These are phyloP conservation scores for Pangasius krempfi DNA, from an alignment of 2,797 vertebrate species.

Conservation along the genomic window DNA sequence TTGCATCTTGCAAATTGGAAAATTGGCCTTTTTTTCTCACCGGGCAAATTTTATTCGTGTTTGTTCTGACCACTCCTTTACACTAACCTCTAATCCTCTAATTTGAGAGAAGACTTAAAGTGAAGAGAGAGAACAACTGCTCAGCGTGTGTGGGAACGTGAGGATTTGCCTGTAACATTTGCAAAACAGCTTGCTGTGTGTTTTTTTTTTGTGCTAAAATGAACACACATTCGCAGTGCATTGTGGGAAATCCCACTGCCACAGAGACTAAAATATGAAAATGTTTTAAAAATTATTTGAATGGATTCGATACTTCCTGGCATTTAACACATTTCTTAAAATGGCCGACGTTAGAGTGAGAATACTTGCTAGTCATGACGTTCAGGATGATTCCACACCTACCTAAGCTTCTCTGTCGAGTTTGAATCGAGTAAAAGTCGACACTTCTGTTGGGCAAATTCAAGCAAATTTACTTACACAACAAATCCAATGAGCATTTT, in stretches of 20 bases:
- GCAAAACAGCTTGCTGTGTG: background rate
- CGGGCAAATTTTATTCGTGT: background rate
- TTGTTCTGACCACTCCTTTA: background rate
- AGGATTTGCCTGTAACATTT: background rate
- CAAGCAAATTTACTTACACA: too few relatives aligned
- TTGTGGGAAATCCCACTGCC: conserved; percentile 6
- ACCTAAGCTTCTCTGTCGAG: background rate
- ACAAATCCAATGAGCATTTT: too few relatives aligned
- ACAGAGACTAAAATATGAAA: background rate
- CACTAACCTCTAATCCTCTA: background rate
- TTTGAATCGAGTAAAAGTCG: background rate
- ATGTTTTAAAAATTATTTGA: background rate
- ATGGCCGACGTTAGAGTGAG: background rate
- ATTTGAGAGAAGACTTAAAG: background rate
- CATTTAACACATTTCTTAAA: background rate
- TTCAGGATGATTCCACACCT: background rate
- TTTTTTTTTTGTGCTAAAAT: too few relatives aligned
- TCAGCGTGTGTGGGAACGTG: background rate
- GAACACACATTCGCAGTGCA: background rate
- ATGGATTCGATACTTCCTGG: background rate
- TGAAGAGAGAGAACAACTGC: background rate
- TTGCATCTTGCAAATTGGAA: background rate
- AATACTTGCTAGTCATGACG: background rate
- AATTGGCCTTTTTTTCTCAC: background rate
- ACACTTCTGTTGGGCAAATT: background rate